These are phyloP conservation scores for Parasteatoda lunata DNA, from an alignment of 2,888 invertebrate genomes.

Conservation along the genomic window DNA sequence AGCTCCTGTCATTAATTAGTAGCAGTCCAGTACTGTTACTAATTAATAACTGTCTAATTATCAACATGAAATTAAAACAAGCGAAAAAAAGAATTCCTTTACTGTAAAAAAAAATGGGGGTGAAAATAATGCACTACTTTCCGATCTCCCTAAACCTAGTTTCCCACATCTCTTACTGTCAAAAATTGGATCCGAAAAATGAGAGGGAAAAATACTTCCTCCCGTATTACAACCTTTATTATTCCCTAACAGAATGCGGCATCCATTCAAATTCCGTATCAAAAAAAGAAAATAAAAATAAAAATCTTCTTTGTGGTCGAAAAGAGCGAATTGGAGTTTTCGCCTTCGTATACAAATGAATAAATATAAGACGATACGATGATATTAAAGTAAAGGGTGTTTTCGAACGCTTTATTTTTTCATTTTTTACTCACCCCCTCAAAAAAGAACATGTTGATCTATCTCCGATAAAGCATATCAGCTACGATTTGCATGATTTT, in stretches of 20 bases:
- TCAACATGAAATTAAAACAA: no score
- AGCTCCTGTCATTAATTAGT: no score
- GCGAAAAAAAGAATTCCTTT: no score
- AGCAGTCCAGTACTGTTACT: no score
- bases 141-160: neutral
- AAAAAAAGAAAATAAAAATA: conserved; percentile 28
- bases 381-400: conserved; percentile 21
- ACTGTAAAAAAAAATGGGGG: neutral
- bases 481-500: conserved; percentile 41
- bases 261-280: conserved; percentile 35
- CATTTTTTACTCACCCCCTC: conserved; percentile 1
- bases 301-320: neutral
- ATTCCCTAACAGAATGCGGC: conserved; percentile 44
- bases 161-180: neutral
- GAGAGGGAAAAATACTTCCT: conserved; percentile 21
- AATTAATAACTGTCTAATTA: no score
- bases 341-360: conserved; percentile 54
- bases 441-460: conserved; percentile 54
- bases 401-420: conserved; percentile 28
- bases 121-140: neutral
- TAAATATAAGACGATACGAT: conserved; percentile 61
- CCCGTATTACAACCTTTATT: conserved; percentile 46
- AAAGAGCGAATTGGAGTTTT: conserved; percentile 3
- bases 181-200: conserved; percentile 15
- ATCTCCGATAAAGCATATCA: conserved; percentile 59